Percentiles rank a stretch among this genome's conserved stretches.
Evolutionary conservation across 2,113 vertebrate species (phyloP).

Genomic region (Takifugu flavidus): DNA sequence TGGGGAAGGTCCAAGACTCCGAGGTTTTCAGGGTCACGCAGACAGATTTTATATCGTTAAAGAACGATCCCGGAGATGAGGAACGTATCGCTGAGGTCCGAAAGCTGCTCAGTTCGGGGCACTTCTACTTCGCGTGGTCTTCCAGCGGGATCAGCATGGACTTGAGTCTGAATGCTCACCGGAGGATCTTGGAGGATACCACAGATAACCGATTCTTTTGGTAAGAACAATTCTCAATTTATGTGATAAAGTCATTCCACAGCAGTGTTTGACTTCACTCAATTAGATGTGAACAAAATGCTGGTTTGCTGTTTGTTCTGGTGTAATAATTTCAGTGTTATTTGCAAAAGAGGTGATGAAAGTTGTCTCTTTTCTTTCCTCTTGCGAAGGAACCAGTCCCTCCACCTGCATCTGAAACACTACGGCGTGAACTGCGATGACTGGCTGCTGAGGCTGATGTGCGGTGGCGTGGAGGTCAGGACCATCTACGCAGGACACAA

Average conservation of each 20-base stretch:
- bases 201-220: slow-evolving; percentile 98
- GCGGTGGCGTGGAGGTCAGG: slow-evolving; percentile 93
- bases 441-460: slow-evolving; percentile 95
- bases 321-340: neutral
- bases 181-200: slow-evolving; percentile 85
- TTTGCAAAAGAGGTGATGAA: slow-evolving; percentile 18
- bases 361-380: neutral
- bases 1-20: slow-evolving; percentile 96
- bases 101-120: slow-evolving; percentile 92
- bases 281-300: neutral
- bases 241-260: neutral
- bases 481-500: slow-evolving; percentile 98
- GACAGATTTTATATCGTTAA: slow-evolving; percentile 90
- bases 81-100: slow-evolving; percentile 92
- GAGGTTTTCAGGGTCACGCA: slow-evolving; percentile 97
- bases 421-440: slow-evolving; percentile 96
- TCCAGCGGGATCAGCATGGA: slow-evolving; percentile 87
- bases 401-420: slow-evolving; percentile 95
- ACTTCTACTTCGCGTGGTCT: slow-evolving; percentile 97
- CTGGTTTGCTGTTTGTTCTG: neutral
- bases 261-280: neutral
- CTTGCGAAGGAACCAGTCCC: slow-evolving; percentile 87
- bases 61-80: slow-evolving; percentile 85
- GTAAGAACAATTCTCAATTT: slow-evolving; percentile 68
- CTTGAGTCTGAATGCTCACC: slow-evolving; percentile 92